phyloP scores from a whole-genome alignment of 2,797 vertebrate species.

The Cacajao melanocephalus region DNA sequence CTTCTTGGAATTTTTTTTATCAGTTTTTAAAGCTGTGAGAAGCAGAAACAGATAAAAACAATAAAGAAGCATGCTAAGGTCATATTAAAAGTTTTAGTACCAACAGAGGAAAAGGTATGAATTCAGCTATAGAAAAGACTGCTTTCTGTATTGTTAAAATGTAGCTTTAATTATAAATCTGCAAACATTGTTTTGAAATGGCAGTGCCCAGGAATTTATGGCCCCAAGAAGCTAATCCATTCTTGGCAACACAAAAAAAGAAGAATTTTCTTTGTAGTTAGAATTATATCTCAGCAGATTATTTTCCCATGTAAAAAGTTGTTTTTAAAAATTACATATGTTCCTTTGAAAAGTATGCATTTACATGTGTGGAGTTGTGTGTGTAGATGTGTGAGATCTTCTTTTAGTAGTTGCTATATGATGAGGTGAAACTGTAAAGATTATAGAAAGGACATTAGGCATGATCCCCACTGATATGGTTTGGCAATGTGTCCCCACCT shows the following conservation, averaged over 20 bases:
- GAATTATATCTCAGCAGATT: not conserved
- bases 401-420: not conserved
- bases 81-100: not conserved
- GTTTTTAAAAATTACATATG: not conserved
- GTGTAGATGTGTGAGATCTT: not conserved
- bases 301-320: not conserved
- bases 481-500: too few relatives aligned
- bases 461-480: not conserved
- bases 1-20: not conserved
- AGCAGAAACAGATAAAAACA: not conserved
- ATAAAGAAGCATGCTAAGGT: not conserved
- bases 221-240: not conserved
- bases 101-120: not conserved
- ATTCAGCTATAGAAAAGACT: not conserved
- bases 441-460: not conserved
- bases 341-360: not conserved
- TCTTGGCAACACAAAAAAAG: not conserved
- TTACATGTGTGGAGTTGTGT: not conserved
- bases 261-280: constrained; percentile 17
- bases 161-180: constrained; percentile 1
- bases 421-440: not conserved
- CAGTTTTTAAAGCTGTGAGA: not conserved
- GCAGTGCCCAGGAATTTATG: not conserved
- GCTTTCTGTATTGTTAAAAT: not conserved
- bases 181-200: not conserved